Base-by-base conservation (phyloP, 64 coral and sea anemone genomes). In the Anthopleura sola region DNA sequence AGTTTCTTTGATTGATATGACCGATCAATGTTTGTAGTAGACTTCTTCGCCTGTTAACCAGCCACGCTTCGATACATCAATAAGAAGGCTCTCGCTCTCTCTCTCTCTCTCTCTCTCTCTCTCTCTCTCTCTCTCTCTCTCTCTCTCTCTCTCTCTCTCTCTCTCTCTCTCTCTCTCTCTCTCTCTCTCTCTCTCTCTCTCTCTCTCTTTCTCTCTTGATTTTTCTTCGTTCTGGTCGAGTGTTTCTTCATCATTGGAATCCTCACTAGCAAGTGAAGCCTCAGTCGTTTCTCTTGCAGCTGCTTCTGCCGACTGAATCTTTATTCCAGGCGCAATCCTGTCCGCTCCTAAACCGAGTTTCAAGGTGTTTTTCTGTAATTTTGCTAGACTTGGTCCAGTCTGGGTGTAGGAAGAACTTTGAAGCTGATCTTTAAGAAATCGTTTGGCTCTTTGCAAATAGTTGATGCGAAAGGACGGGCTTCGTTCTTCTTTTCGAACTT, bases 361-460 rank as follows among this genome's bases (percentile, higher is more conserved):
- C 62, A 68, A 68, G 23, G 62, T 68, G 62, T 29, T 68, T 29
- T 28, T 68, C 0, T 4, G 16, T 5, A 68, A 5, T 0, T 29
- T 68, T 26, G 62, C 12, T 29, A 68, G 6, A 29, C n/a, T 68
- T 26, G 62, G 62, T 29, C 62, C 62, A 68, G 62, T 68, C 10
- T 68, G 62, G 62, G 62, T 26, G 62, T 68, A 68, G 62, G 62
- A 68, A 68, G 62, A 68, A 68, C n/a, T 68, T 68, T 29, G 62
- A 12, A 26, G 26, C 26, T 68, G 62, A 28, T 68, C 62, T 29
- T 26, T 68, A 29, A 68, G 62, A 13, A 26, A 68, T 68, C n/a
- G 62, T 68, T 68, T 68, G 24, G 62, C 62, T 29, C 62, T 68
- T 68, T 68, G 24, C n/a, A 68, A 28, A 6, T 68, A 7, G 62